Evolutionary conservation across 2,797 vertebrate genomes (phyloP).

Genomic region (Gobio occitaniae): DNA sequence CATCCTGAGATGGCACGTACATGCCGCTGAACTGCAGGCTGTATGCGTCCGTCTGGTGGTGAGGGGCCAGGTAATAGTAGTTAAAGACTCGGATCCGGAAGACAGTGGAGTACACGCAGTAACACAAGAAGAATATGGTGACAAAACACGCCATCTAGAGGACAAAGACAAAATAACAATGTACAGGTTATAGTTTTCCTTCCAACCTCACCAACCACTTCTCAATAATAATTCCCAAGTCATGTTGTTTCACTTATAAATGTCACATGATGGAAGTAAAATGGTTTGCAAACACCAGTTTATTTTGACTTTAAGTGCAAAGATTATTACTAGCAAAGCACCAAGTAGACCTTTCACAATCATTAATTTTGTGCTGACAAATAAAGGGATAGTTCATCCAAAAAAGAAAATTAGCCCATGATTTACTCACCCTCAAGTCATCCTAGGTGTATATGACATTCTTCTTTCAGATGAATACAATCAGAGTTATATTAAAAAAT

Average conservation of each 20-base stretch:
- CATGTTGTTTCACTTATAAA: background rate
- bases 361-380: background rate
- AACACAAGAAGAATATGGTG: conserved; percentile 92
- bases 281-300: background rate
- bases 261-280: background rate
- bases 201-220: background rate
- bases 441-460: too few relatives aligned
- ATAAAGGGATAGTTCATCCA: too few relatives aligned
- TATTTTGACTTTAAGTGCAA: background rate
- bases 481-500: too few relatives aligned
- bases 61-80: conserved; percentile 92
- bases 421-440: too few relatives aligned
- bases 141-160: conserved; percentile 91
- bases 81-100: conserved; percentile 95
- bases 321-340: background rate
- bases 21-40: conserved; percentile 97
- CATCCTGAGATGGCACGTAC: conserved; percentile 73
- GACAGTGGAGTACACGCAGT: conserved; percentile 95
- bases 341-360: background rate
- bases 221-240: background rate
- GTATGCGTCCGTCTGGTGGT: conserved; percentile 96
- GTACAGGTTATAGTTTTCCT: background rate
- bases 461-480: too few relatives aligned
- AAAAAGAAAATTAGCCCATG: too few relatives aligned
- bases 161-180: conserved; percentile 44